Evolutionary conservation across 2,888 invertebrate species (phyloP).

Genomic region (Apoda limacodes): DNA sequence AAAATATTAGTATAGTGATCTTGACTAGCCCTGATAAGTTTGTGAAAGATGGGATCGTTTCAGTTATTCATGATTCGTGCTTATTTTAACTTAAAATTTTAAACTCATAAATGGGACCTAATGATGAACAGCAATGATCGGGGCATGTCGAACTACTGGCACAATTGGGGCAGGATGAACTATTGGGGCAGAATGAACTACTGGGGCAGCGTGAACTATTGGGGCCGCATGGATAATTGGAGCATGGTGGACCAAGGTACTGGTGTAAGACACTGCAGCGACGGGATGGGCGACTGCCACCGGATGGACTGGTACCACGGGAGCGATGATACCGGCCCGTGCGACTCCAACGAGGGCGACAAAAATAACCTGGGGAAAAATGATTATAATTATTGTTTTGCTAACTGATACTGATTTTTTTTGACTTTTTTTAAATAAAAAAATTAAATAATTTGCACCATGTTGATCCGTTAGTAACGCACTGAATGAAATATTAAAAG

Average conservation of each 20-base stretch:
- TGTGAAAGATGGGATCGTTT: too few species aligned
- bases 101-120: slow-evolving; percentile 20
- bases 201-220: slow-evolving; percentile 21
- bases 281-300: slow-evolving; percentile 27
- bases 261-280: slow-evolving; percentile 25
- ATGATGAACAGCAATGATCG: slow-evolving; percentile 47
- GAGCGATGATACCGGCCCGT: slow-evolving; percentile 47
- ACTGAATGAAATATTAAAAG: too few species aligned
- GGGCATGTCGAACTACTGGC: slow-evolving; percentile 41
- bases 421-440: too few species aligned
- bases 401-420: too few species aligned
- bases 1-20: too few species aligned
- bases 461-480: too few species aligned
- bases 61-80: too few species aligned
- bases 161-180: slow-evolving; percentile 34
- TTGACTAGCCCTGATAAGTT: too few species aligned
- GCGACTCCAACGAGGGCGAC: slow-evolving; percentile 49
- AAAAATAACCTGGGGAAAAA: slow-evolving; percentile 58
- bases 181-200: slow-evolving; percentile 19
- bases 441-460: too few species aligned
- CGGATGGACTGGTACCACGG: slow-evolving; percentile 37
- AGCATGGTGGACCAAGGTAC: slow-evolving; percentile 27
- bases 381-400: too few species aligned
- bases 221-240: slow-evolving; percentile 37
- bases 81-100: too few species aligned